Conservation (phyloP, 2,888 invertebrate genomes). For the Phoronis australis region DNA sequence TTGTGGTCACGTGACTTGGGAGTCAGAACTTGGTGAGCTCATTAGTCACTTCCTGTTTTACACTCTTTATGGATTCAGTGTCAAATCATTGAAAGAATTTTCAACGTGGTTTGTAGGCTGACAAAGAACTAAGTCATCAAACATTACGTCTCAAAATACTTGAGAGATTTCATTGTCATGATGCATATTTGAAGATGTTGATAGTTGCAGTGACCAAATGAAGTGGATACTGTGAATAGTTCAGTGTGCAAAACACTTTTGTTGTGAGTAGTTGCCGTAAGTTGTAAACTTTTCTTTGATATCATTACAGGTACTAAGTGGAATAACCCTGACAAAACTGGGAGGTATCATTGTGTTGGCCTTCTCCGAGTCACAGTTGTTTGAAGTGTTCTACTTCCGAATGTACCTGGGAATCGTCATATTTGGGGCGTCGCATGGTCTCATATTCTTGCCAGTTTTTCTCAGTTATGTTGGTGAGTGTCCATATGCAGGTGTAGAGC, state of each 20-base stretch:
- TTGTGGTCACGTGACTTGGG: no score
- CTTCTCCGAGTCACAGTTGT: constrained; percentile 96
- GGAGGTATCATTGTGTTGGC: constrained; percentile 94
- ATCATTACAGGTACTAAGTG: constrained; percentile 82
- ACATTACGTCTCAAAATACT: no score
- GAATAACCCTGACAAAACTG: constrained; percentile 96
- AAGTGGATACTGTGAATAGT: background rate
- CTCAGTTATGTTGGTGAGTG: constrained; percentile 83
- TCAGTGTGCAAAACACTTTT: background rate
- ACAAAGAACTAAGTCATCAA: no score
- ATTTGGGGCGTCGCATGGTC: constrained; percentile 93
- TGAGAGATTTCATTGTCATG: no score
- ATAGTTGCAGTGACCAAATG: no score
- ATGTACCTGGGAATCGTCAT: constrained; percentile 98
- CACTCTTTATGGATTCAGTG: no score
- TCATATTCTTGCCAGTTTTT: constrained; percentile 94
- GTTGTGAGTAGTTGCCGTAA: no score
- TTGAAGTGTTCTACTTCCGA: constrained; percentile 87
- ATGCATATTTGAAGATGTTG: background rate
- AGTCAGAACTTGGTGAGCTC: no score
- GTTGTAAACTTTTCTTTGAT: no score
- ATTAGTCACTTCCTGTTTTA: no score
- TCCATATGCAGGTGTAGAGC: background rate
- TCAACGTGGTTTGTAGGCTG: no score
- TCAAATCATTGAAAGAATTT: background rate